phyloP scores from a whole-genome alignment of 2,888 invertebrate genomes.

The Rhaphigaster nebulosa region DNA sequence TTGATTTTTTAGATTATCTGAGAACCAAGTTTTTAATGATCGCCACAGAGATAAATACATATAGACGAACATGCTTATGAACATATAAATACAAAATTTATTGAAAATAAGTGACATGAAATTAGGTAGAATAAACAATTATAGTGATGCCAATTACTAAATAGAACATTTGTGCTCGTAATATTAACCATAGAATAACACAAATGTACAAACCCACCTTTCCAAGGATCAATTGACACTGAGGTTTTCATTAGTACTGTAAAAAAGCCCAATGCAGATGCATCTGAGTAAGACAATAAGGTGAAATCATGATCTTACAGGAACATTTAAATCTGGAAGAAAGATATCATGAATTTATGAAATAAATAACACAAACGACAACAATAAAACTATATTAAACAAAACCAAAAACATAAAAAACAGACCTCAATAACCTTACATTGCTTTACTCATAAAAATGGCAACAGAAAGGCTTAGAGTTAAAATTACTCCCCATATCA shows the following conservation, averaged over 20 bases:
- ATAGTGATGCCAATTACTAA: not conserved
- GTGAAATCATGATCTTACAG: constrained; percentile 54
- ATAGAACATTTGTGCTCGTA: not conserved
- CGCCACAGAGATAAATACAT: not conserved
- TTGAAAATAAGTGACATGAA: not conserved
- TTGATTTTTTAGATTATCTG: not conserved
- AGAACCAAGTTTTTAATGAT: not conserved
- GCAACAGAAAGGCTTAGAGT: constrained; percentile 25
- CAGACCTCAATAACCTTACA: constrained; percentile 45
- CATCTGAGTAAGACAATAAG: constrained; percentile 49
- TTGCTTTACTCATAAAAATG: constrained; percentile 39
- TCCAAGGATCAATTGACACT: constrained; percentile 63
- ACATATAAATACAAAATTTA: not conserved
- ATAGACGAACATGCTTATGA: not conserved
- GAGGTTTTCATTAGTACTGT: constrained; percentile 64
- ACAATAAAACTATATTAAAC: not conserved
- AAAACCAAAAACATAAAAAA: constrained; percentile 22
- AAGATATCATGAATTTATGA: not conserved
- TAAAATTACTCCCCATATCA: constrained; percentile 50
- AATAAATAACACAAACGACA: not conserved
- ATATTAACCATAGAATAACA: not conserved
- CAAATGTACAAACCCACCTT: constrained; percentile 60
- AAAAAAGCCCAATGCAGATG: constrained; percentile 49
- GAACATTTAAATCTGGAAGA: constrained; percentile 49
- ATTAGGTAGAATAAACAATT: not conserved